Conservation (phyloP, 2,797 vertebrate genomes). For the Cichlasoma orientale region DNA sequence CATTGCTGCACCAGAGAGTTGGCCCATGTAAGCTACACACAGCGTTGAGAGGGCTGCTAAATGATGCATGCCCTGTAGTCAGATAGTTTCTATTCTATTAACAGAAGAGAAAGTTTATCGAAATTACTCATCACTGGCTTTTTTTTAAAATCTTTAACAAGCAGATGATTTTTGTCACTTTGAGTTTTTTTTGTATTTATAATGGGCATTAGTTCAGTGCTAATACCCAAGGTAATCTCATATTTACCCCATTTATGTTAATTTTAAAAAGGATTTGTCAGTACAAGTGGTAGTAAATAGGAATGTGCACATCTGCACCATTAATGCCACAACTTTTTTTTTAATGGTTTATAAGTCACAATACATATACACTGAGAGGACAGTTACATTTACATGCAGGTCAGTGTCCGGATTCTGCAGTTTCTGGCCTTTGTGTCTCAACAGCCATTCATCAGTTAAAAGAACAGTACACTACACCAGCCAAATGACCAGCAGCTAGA, state of each 20-base stretch:
- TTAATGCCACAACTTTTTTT: neutral
- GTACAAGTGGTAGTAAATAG: neutral
- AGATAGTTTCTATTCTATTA: neutral
- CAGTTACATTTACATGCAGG: neutral
- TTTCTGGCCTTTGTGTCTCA: neutral
- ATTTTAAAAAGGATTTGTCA: neutral
- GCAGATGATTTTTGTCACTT: neutral
- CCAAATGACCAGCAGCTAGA: neutral
- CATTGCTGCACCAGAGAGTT: constrained; percentile 19
- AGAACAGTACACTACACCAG: neutral
- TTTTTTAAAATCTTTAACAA: too few relatives aligned
- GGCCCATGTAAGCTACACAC: neutral
- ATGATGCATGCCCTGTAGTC: neutral
- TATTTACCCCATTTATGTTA: too few relatives aligned
- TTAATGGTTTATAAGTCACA: neutral
- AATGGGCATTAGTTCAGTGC: neutral
- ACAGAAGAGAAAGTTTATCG: neutral
- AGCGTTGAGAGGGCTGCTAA: constrained; percentile 22
- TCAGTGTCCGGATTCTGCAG: neutral
- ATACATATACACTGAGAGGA: neutral
- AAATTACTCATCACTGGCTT: neutral
- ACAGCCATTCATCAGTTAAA: neutral
- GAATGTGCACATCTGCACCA: neutral
- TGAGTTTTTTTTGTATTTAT: neutral
- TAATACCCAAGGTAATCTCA: too few relatives aligned